Evolutionary conservation across 1,140 invertebrate species (phyloP).

Genomic region (Drosophila serrata): DNA sequence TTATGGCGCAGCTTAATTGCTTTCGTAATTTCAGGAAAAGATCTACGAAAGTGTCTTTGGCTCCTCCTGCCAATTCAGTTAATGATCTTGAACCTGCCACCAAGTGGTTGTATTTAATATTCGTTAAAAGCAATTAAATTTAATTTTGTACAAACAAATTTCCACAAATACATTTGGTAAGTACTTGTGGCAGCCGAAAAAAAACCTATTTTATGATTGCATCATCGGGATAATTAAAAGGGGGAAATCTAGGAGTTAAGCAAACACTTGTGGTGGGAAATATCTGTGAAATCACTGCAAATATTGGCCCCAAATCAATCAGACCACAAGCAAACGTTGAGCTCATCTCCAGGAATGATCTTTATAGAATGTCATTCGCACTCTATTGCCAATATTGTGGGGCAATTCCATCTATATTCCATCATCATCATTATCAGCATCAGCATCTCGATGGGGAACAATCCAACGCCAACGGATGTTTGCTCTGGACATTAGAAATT

Average conservation of each 20-base stretch:
- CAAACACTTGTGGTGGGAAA: constrained; percentile 35
- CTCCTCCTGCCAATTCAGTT: constrained; percentile 29
- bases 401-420: constrained; percentile 14
- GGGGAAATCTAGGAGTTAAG: constrained; percentile 20
- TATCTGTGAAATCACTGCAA: constrained; percentile 40
- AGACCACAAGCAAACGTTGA: constrained; percentile 54
- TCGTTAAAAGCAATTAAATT: constrained; percentile 20
- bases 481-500: constrained; percentile 61
- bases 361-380: constrained; percentile 56
- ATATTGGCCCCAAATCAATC: constrained; percentile 26
- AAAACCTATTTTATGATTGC: constrained; percentile 30
- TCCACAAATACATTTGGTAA: constrained; percentile 17
- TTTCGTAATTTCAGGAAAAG: constrained; percentile 14
- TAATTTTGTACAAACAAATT: constrained; percentile 4
- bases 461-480: constrained; percentile 40
- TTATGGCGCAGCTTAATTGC: constrained; percentile 21
- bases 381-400: constrained; percentile 23
- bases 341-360: constrained; percentile 50
- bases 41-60: constrained; percentile 9
- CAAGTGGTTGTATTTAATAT: constrained; percentile 29
- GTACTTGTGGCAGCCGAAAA: constrained; percentile 23
- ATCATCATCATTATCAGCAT: constrained; percentile 16
- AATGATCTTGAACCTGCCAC: constrained; percentile 36
- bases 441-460: constrained; percentile 16
- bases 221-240: constrained; percentile 11